These are phyloP conservation scores for Leptinotarsa peninsularis DNA, from an alignment of 2,888 invertebrate species.

Conservation along the genomic window DNA sequence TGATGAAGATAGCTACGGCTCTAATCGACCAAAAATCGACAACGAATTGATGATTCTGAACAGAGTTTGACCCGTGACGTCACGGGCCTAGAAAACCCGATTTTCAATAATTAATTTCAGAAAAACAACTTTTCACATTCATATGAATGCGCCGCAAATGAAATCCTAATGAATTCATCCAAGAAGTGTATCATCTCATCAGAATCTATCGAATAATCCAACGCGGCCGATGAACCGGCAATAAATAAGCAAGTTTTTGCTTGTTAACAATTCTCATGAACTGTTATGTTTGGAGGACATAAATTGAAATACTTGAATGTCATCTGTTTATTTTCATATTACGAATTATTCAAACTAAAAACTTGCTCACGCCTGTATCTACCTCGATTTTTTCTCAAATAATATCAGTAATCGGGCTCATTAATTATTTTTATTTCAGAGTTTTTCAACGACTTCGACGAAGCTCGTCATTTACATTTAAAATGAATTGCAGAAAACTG, in stretches of 20 bases:
- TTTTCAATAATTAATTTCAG: too few species aligned
- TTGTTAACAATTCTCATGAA: slow-evolving; percentile 40
- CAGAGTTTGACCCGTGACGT: too few species aligned
- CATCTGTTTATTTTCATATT: slow-evolving; percentile 43
- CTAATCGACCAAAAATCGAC: too few species aligned
- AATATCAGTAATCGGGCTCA: slow-evolving; percentile 41
- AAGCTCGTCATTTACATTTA: slow-evolving; percentile 43
- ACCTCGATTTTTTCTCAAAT: slow-evolving; percentile 38
- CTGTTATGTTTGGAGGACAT: slow-evolving; percentile 45
- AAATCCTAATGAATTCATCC: slow-evolving; percentile 20
- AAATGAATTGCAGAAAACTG: slow-evolving; percentile 44
- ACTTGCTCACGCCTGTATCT: slow-evolving; percentile 35
- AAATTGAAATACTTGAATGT: slow-evolving; percentile 41
- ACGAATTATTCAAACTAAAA: slow-evolving; percentile 35
- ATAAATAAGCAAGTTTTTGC: slow-evolving; percentile 47
- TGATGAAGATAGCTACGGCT: too few species aligned
- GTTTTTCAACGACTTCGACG: slow-evolving; percentile 29
- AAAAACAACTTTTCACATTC: neutral
- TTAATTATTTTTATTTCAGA: slow-evolving; percentile 45
- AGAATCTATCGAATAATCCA: slow-evolving; percentile 36
- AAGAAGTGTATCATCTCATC: slow-evolving; percentile 31
- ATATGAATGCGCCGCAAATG: neutral
- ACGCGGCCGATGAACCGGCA: slow-evolving; percentile 36
- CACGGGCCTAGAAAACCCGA: too few species aligned
- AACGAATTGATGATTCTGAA: too few species aligned